Base-by-base conservation (phyloP, 2,797 vertebrate species). In the Ambastaia sidthimunki region DNA sequence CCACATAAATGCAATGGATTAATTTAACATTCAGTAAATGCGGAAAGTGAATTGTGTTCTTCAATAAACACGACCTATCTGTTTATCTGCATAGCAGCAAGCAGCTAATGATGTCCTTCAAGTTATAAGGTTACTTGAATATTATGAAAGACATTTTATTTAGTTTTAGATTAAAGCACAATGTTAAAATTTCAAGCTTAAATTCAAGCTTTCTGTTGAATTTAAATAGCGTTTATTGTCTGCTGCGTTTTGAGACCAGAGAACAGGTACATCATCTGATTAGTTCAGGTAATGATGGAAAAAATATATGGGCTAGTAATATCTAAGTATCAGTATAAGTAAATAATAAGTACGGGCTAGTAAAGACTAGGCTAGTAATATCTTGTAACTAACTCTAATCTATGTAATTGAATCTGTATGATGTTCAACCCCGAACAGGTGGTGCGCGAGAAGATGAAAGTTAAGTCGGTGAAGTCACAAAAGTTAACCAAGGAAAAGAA, bases 381-480 rank as follows among this genome's bases (percentile, higher is more conserved):
- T 34, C 7, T 50, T 74, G n/a, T 52, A 21, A 52, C 11, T 67
- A 10, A 44, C 44, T 19, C 31, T 7, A n/a, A 41, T 25, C 25
- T 28, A 28, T 15, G 15, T 28, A 28, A 15, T 23, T 57, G 55
- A 57, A 57, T 23, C 7, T 16, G 11, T 71, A 25, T 60, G 34
- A 62, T 23, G 70, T 4, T 78, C 9, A 44, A 34, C 11, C 9
- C n/a, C 19, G 48, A 69, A 31, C n/a, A 86, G 80, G 65, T 71
- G 78, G n/a, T 68, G 62, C 37, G 59, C n/a, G 47, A 62, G 55
- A 82, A 66, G 48, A 86, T 88, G 80, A 91, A 89, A 83, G 86
- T 82, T 73, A 88, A 82, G 71, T 65, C 86, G 52, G 63, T 60
- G 4, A 86, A 84, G 69, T 85, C 83, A 82, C 82, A 71, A 47